Evolutionary conservation across 2,888 invertebrate species (phyloP).

Genomic region (Stenoptilia bipunctidactyla): DNA sequence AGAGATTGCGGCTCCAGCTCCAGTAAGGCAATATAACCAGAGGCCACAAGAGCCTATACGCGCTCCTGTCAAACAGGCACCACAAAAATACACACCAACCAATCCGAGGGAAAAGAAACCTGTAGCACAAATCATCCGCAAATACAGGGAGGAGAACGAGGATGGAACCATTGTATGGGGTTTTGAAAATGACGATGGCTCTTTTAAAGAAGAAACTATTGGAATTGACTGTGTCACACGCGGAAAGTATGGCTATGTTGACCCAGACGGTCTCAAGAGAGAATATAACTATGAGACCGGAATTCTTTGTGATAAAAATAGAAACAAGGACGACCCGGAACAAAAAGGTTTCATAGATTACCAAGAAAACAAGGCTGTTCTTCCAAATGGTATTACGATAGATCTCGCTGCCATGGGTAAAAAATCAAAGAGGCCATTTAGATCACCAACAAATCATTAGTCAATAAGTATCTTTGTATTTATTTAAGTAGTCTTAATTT

Average conservation of each 20-base stretch:
- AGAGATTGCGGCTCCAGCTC: conserved; percentile 42
- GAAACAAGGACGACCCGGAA: conserved; percentile 62
- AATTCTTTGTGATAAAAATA: conserved; percentile 77
- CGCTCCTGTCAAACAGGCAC: conserved; percentile 39
- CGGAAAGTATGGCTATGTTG: conserved; percentile 87
- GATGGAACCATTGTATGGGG: conserved; percentile 91
- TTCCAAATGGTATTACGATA: conserved; percentile 79
- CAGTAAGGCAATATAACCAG: conserved; percentile 48
- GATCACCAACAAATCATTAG: conserved; percentile 63
- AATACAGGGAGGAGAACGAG: conserved; percentile 83
- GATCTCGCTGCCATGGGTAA: conserved; percentile 79
- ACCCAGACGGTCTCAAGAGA: conserved; percentile 84
- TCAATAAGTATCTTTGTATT: conserved; percentile 40
- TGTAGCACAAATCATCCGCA: conserved; percentile 77
- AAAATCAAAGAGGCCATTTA: conserved; percentile 77
- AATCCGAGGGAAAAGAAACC: conserved; percentile 73
- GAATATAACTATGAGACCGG: conserved; percentile 89
- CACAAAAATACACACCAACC: conserved; percentile 50
- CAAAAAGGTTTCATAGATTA: conserved; percentile 79
- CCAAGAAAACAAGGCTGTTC: conserved; percentile 78
- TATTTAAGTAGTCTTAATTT: conserved; percentile 55
- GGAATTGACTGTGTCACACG: conserved; percentile 82
- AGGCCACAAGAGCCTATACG: conserved; percentile 52
- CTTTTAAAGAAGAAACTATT: conserved; percentile 87
- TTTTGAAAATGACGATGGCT: conserved; percentile 89